phyloP scores from a whole-genome alignment of 2,113 vertebrate species.

The Rhagologus leucostigma region DNA sequence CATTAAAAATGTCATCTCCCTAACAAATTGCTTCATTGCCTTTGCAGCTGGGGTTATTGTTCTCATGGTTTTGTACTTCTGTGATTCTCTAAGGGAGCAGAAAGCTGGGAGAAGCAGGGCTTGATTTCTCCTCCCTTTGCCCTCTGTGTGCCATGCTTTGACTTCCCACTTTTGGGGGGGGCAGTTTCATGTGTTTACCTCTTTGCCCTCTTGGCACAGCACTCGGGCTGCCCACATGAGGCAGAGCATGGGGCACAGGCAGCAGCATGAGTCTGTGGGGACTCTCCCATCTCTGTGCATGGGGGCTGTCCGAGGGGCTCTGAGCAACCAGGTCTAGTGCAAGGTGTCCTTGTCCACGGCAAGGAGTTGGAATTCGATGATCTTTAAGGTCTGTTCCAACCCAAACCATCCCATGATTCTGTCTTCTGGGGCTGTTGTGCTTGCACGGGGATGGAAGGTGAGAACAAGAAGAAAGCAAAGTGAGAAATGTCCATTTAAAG shows the following conservation, averaged over 20 bases:
- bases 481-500: neutral
- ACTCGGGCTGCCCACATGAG: rapidly evolving
- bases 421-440: neutral
- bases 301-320: neutral
- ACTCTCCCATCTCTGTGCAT: neutral
- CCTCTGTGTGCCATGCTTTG: neutral
- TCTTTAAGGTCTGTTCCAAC: neutral
- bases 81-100: constrained; percentile 62
- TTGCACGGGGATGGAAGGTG: neutral
- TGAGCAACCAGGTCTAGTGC: neutral
- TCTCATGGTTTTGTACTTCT: constrained; percentile 63
- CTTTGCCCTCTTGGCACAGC: neutral
- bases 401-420: neutral
- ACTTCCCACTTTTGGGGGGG: neutral
- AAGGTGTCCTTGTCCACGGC: neutral
- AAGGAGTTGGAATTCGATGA: rapidly evolving
- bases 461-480: neutral
- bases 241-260: neutral
- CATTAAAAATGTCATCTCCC: constrained; percentile 88
- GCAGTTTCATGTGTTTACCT: neutral
- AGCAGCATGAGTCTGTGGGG: neutral
- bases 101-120: constrained; percentile 16
- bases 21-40: constrained; percentile 84
- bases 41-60: constrained; percentile 80
- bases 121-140: neutral